Evolutionary conservation across 2,888 invertebrate species (phyloP), one percentile per base, ranked within the genome.

Genomic region (Caenorhabditis sp.): DNA sequence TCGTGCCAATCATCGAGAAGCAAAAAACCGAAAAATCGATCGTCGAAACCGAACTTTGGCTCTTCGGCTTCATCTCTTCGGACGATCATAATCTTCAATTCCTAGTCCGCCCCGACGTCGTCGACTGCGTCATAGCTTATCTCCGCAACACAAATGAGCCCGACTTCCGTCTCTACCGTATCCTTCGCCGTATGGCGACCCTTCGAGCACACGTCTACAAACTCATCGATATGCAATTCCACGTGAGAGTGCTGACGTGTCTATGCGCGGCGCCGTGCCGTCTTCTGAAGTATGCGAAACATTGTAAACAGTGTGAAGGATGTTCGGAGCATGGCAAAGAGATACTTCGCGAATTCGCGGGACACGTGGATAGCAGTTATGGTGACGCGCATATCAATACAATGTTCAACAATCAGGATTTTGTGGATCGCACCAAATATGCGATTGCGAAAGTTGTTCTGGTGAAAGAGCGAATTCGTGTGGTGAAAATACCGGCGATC

Each of bases 361-460:
- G 70, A 25, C 80, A 80, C 58, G 84, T 83, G 21, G 84, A 85
- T 57, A 84, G 83, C 36, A 75, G 71, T n/a, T 83, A 84, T 60
- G 86, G 85, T 8, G 75, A 81, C 63, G 71, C 78, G 8, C 74
- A 82, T 43, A 76, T 85, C 57, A 67, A 75, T 25, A 56, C 68
- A 50, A 54, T 63, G 60, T 58, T 76, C 59, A 63, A 65, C 0
- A 70, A 66, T 36, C 62, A 69, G 8, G 72, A 77, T 25, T 76
- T 78, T 64, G 59, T 72, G 31, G 63, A 69, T 20, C 63, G 71
- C 43, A 70, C 73, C 4, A 70, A 68, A 14, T 80, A 70, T 5
- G 78, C 78, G 10, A 75, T 82, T 10, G 82, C 80, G 0, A 77
- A 75, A 25, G 72, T 80, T 14, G 63, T 75, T 7, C 56, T 82